Evolutionary conservation across 1,140 invertebrate species (phyloP).

Genomic region (Solenopsis invicta): DNA sequence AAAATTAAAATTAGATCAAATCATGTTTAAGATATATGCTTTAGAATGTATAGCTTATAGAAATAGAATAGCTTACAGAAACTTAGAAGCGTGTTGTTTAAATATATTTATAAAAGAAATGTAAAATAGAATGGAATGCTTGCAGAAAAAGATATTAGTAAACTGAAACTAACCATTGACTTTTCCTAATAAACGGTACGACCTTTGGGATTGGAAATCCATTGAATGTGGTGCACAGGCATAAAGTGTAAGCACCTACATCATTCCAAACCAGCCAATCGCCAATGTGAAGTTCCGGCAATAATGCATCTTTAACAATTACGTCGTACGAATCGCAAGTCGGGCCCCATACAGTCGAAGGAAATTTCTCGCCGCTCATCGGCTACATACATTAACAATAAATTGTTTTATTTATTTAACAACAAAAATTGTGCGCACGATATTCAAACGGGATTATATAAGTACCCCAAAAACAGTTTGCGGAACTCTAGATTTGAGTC

Average conservation of each 20-base stretch:
- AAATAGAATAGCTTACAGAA: neutral
- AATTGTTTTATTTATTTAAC: neutral
- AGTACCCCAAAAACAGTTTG: conserved; percentile 83
- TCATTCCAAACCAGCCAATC: conserved; percentile 89
- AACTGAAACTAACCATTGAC: conserved; percentile 70
- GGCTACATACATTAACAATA: conserved; percentile 48
- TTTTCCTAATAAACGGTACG: conserved; percentile 81
- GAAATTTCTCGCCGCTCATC: conserved; percentile 73
- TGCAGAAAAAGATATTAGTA: neutral
- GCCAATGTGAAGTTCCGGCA: conserved; percentile 87
- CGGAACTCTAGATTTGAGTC: conserved; percentile 73
- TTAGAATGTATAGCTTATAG: too few relatives aligned
- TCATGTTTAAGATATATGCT: neutral
- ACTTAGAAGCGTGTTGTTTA: neutral
- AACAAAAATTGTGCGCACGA: neutral
- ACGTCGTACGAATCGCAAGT: conserved; percentile 90
- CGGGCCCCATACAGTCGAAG: conserved; percentile 89
- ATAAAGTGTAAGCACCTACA: conserved; percentile 90
- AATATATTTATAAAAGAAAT: neutral
- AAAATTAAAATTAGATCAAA: neutral
- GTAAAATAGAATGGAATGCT: neutral
- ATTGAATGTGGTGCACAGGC: conserved; percentile 88
- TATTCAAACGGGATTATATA: neutral
- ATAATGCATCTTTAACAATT: conserved; percentile 85
- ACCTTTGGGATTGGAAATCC: conserved; percentile 87